Conservation (phyloP, 2,797 vertebrate species). For the Novumbra hubbsi region DNA sequence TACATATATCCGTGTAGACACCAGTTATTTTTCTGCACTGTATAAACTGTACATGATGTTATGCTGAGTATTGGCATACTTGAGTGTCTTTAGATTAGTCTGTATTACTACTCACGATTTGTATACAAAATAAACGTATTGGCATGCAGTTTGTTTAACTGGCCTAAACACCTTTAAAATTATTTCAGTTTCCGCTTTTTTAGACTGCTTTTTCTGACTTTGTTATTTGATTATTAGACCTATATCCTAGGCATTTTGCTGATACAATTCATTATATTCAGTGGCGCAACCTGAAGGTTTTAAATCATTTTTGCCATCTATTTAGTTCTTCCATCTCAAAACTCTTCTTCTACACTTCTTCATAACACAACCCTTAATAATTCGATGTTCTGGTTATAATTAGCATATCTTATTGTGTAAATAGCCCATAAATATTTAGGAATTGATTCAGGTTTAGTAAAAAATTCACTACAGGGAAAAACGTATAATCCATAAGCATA, state of each 20-base stretch:
- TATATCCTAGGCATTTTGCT: background rate
- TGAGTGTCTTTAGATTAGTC: conserved; percentile 60
- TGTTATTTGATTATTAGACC: background rate
- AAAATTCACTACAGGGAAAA: background rate
- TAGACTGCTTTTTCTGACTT: background rate
- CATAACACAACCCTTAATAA: background rate
- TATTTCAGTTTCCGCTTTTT: conserved; percentile 34
- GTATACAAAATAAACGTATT: conserved; percentile 71
- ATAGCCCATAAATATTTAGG: background rate
- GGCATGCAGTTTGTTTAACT: conserved; percentile 62
- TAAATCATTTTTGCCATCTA: background rate
- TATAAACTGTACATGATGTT: conserved; percentile 83
- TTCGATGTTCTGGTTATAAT: background rate
- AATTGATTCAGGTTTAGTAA: background rate
- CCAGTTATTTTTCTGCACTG: conserved; percentile 91
- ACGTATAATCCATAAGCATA: background rate
- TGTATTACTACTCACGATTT: conserved; percentile 68
- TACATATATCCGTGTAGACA: conserved; percentile 72
- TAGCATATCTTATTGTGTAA: background rate
- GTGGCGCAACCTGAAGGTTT: background rate
- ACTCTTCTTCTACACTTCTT: background rate
- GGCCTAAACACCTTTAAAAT: conserved; percentile 43
- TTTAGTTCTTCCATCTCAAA: background rate
- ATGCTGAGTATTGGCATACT: conserved; percentile 62
- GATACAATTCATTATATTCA: background rate